Evolutionary conservation across 2,797 vertebrate genomes (phyloP), one percentile per base, ranked within the genome.

Genomic region (Pteropus rufus): DNA sequence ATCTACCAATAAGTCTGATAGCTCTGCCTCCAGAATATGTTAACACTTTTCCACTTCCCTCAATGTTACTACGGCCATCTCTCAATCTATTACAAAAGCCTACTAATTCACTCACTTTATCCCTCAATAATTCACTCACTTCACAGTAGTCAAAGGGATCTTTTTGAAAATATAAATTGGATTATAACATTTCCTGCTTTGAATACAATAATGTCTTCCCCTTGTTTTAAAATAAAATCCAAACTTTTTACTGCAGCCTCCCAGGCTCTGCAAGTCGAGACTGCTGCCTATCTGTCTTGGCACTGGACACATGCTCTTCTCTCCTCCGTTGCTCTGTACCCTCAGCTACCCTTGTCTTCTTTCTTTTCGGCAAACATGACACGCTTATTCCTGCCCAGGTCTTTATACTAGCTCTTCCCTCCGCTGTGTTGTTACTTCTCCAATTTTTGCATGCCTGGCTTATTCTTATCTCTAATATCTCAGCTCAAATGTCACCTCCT

Each of bases 141-240:
- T 94, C 56, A 41, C 26, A 89, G 15, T 29, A 84, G 24, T 26
- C 58, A 67, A 83, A 44, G 6, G 46, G 23, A 39, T 54, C 9
- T 85, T 94, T 94, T 93, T 34, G 56, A 93, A 93, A 44, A 88
- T 75, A 3, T 88, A 73, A 95, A 46, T 70, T 39, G 41, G 12
- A 44, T 36, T 12, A 24, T 67, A 58, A 44, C 6, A 44, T 44
- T 52, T 24, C 14, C 19, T 62, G 4, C 76, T 93, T 92, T 77
- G 76, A 82, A 19, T 52, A 44, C 2, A 31, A 34, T 36, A 29
- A 56, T 67, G 7, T 72, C 41, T 72, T 70, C 18, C 19, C 10
- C 26, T 60, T 58, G 31, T 80, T 86, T 84, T 67, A 69, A 90
- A 95, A 36, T 96, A 86, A 58, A 94, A 76, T 75, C 10, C 18